A percentile compares a stretch with the other conserved stretches of the same genome.
Conservation (phyloP, 1,140 invertebrate genomes). For the Atopsyche davidsoni region DNA sequence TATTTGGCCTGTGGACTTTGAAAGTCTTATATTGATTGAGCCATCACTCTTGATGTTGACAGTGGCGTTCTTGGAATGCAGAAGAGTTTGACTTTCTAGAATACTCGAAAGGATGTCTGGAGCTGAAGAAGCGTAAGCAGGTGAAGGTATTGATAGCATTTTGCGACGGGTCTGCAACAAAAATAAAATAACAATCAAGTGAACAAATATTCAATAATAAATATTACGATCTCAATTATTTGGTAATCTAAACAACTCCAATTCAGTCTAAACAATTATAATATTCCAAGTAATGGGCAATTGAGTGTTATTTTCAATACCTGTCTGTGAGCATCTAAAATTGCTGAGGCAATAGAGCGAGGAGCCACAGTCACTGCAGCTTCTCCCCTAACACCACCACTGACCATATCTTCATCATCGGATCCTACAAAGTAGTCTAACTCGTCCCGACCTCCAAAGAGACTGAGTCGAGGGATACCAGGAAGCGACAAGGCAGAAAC, state of each 20-base stretch:
- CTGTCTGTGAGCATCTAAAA: conserved; percentile 39
- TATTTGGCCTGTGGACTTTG: conserved; percentile 28
- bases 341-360: conserved; percentile 38
- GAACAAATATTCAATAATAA: no score
- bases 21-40: conserved; percentile 43
- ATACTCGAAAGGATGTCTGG: conserved; percentile 67
- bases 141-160: conserved; percentile 41
- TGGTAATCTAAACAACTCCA: no score
- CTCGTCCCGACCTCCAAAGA: conserved; percentile 57
- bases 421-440: conserved; percentile 59
- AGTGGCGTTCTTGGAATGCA: conserved; percentile 59
- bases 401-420: conserved; percentile 40
- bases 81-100: conserved; percentile 65
- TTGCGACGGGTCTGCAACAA: conserved; percentile 44
- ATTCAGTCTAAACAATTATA: no score
- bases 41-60: conserved; percentile 59
- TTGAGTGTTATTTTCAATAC: no score
- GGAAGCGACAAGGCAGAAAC: conserved; percentile 32
- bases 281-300: no score
- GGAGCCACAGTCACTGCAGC: conserved; percentile 38
- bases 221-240: no score
- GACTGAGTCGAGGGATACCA: conserved; percentile 32
- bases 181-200: no score
- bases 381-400: conserved; percentile 29
- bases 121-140: conserved; percentile 34